Conservation (phyloP, 2,113 vertebrate species). For the Sigmodon hispidus region DNA sequence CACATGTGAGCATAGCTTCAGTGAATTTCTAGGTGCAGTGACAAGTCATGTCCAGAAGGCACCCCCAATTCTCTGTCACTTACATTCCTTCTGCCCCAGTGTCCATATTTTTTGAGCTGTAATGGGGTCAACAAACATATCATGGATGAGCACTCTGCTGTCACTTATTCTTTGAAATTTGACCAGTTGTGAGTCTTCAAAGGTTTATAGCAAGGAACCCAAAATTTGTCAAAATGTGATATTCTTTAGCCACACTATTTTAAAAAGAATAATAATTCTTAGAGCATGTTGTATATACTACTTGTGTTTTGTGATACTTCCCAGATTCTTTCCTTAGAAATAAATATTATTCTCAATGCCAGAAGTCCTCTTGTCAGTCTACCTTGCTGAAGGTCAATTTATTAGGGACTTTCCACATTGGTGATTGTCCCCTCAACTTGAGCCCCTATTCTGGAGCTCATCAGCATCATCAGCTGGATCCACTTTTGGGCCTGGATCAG, state of each 20-base stretch:
- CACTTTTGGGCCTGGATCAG: neutral
- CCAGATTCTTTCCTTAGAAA: neutral
- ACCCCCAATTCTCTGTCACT: neutral
- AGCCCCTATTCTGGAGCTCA: neutral
- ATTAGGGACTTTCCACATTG: neutral
- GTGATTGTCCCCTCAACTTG: neutral
- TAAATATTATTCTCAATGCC: neutral
- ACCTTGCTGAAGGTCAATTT: neutral
- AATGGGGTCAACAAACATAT: neutral
- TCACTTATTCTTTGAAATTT: neutral
- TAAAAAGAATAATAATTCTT: conserved; percentile 10
- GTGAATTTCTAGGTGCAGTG: neutral
- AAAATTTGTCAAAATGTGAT: neutral
- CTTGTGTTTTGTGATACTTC: neutral
- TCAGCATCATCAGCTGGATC: neutral
- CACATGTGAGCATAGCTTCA: neutral
- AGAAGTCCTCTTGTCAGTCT: neutral
- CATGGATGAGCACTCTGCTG: neutral
- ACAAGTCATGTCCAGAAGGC: neutral
- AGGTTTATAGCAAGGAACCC: neutral
- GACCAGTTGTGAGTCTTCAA: neutral
- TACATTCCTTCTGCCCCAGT: neutral
- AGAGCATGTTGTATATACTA: neutral
- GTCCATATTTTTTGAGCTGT: neutral
- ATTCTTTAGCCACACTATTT: neutral